A percentile compares a stretch with the other conserved stretches of the same genome.
Conservation (phyloP, 1,140 invertebrate genomes). For the Pantala flavescens region DNA sequence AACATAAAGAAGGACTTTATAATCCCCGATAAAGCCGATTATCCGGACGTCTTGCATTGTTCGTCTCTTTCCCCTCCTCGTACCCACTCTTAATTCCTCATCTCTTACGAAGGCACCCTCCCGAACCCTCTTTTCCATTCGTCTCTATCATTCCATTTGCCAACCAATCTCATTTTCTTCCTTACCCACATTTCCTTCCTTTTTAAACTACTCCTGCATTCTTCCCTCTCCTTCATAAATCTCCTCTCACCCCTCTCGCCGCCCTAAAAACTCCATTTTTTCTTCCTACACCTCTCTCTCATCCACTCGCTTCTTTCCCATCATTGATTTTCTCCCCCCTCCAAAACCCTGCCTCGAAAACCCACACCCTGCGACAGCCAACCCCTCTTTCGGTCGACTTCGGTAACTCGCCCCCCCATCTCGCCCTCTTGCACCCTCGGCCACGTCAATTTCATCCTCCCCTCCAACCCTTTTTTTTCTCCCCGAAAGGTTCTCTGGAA, state of each 20-base stretch:
- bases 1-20: too few relatives aligned
- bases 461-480: not conserved
- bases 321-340: slow-evolving; percentile 1
- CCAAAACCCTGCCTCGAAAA: not conserved
- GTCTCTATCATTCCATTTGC: too few relatives aligned
- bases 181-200: too few relatives aligned
- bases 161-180: too few relatives aligned
- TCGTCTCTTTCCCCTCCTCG: too few relatives aligned
- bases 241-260: not conserved
- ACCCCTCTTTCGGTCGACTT: not conserved
- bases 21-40: too few relatives aligned
- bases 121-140: too few relatives aligned
- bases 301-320: not conserved
- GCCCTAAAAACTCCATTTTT: not conserved
- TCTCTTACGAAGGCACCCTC: too few relatives aligned
- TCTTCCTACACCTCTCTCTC: not conserved
- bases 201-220: too few relatives aligned
- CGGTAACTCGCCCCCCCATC: not conserved
- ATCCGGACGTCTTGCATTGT: too few relatives aligned
- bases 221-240: not conserved
- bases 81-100: too few relatives aligned
- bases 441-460: not conserved
- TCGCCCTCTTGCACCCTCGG: not conserved
- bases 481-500: not conserved
- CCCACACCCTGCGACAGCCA: not conserved